A percentile compares a stretch with the other conserved stretches of the same genome.
Evolutionary conservation across 2,113 vertebrate species (phyloP).

Genomic region (Lepisosteus osseus): DNA sequence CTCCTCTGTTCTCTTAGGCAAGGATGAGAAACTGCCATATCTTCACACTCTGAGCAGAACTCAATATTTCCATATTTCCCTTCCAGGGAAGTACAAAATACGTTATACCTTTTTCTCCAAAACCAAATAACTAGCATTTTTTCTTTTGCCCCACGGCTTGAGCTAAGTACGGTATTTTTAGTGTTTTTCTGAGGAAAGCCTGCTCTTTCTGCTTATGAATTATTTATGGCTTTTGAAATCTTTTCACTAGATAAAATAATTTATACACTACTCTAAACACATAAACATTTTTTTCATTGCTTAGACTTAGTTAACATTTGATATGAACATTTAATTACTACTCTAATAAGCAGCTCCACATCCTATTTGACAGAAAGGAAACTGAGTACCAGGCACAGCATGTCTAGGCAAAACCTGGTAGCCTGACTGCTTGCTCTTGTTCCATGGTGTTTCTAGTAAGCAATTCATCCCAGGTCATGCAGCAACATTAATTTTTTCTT

Average conservation of each 20-base stretch:
- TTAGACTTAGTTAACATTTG: no score
- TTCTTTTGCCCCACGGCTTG: constrained; percentile 38
- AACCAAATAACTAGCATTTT: constrained; percentile 39
- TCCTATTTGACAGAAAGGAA: not conserved
- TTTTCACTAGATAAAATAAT: constrained; percentile 11
- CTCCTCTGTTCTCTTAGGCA: constrained; percentile 33
- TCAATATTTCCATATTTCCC: constrained; percentile 15
- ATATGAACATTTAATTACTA: no score
- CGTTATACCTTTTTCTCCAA: constrained; percentile 27
- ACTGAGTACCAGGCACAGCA: no score
- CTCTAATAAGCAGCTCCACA: no score
- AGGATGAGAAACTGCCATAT: constrained; percentile 14
- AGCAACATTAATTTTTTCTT: no score
- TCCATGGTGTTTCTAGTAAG: no score
- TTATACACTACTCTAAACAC: no score
- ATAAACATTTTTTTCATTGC: no score
- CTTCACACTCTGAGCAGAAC: constrained; percentile 26
- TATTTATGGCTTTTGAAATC: constrained; percentile 59
- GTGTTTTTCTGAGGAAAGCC: constrained; percentile 29
- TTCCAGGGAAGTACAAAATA: constrained; percentile 8
- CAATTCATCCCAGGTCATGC: no score
- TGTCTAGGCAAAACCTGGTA: no score
- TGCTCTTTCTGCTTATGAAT: constrained; percentile 56
- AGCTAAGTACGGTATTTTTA: constrained; percentile 46
- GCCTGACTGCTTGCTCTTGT: no score